Percentiles rank a stretch among this genome's conserved stretches.
These are phyloP conservation scores for Recurvirostra avosetta DNA, from an alignment of 2,113 vertebrate species.

Conservation along the genomic window DNA sequence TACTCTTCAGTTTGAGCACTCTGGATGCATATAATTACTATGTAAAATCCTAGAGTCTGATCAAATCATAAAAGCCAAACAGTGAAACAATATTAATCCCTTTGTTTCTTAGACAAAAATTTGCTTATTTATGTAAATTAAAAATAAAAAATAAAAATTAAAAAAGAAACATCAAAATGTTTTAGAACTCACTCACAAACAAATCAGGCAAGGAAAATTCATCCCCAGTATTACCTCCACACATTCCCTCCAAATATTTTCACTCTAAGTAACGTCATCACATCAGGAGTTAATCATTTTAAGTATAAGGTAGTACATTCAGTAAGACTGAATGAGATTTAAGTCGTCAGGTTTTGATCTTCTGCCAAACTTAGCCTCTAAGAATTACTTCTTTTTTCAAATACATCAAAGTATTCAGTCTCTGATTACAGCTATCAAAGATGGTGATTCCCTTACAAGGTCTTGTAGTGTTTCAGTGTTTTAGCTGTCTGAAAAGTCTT, in stretches of 20 bases:
- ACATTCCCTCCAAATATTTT: background rate
- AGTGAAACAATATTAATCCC: background rate
- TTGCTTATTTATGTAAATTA: background rate
- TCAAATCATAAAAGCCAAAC: background rate
- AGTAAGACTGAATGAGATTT: background rate
- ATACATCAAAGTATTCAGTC: background rate
- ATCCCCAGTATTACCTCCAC: background rate
- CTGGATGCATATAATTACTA: background rate
- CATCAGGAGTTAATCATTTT: background rate
- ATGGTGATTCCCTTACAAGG: background rate
- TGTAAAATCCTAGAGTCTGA: background rate
- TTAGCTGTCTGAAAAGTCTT: background rate
- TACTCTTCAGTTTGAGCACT: background rate
- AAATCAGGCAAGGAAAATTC: background rate
- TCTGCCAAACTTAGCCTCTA: background rate
- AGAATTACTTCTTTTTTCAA: background rate
- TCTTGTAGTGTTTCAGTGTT: background rate
- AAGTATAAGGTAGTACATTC: background rate
- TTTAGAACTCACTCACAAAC: background rate
- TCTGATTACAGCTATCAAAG: background rate
- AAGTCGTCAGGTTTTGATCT: background rate
- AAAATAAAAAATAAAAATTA: background rate
- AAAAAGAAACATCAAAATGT: background rate
- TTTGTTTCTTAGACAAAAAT: background rate
- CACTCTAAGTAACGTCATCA: background rate